Evolutionary conservation across 1,140 invertebrate genomes (phyloP), one percentile per base, ranked within the genome.

Genomic region (Drosophila lini): DNA sequence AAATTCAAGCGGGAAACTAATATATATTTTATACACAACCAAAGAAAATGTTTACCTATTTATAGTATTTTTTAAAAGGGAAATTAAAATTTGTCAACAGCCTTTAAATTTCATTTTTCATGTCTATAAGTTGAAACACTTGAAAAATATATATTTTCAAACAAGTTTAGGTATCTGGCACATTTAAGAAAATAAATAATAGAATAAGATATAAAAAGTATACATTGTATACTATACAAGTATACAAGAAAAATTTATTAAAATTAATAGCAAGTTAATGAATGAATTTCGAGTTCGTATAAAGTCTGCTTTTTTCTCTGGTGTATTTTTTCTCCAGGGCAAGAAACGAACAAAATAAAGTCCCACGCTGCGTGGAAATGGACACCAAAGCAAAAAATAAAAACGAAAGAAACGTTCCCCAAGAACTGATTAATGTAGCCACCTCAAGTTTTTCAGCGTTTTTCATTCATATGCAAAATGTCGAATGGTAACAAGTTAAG

Each of bases 391-490:
- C 9, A 32, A 38, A 50, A 44, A 61, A 36, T 50, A 73, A 40
- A 52, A 64, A 44, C 9, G 25, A 68, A 63, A 62, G 41, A 22
- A 42, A 84, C 56, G 28, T 71, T 80, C 73, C 64, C 61, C 16
- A 22, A 53, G 13, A 70, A 71, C 77, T 80, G 83, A 86, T 86
- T 83, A 77, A 86, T 86, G 82, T 86, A 44, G 57, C 47, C 65
- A 67, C 62, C 74, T 77, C 74, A 77, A 44, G 74, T 68, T 77
- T 55, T 76, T 63, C 78, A 76, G 59, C 61, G 60, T 42, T 80
- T 88, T 86, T 83, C 80, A 86, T 86, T 86, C 83, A 86, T 86
- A 86, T 86, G 83, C 83, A 86, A 88, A 85, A 70, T 78, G 75
- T 58, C 55, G 38, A 68, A 75, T 59, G 57, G 57, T 75, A 68